Percentiles rank a stretch among this genome's conserved stretches.
These are phyloP conservation scores for Phoenoteleia sp. DNA, from an alignment of 2,888 invertebrate genomes.

Conservation along the genomic window DNA sequence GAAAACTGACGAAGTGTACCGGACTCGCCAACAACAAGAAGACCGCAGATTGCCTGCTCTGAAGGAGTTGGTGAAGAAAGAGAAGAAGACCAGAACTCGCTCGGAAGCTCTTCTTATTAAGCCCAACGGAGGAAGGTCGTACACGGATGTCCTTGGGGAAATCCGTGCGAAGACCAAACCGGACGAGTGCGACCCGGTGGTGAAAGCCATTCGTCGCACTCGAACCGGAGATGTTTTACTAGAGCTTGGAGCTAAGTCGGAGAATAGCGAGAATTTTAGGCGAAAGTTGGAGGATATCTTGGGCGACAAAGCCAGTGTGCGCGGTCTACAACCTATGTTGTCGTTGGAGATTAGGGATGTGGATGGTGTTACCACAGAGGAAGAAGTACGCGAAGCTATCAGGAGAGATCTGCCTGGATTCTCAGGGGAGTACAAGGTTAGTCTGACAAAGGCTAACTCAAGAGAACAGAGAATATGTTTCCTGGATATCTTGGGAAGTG, in stretches of 20 bases:
- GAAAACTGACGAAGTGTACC: background rate
- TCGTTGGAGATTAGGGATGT: conserved; percentile 55
- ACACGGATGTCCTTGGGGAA: conserved; percentile 20
- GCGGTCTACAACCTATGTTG: background rate
- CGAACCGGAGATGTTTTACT: conserved; percentile 31
- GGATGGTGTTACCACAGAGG: conserved; percentile 18
- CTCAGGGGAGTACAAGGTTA: conserved; percentile 6
- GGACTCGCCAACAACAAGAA: background rate
- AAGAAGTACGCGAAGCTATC: conserved; percentile 46
- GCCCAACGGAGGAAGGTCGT: background rate
- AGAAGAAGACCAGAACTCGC: background rate
- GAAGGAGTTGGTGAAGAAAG: background rate
- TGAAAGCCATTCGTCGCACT: conserved; percentile 40
- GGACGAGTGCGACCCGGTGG: background rate
- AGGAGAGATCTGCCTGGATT: background rate
- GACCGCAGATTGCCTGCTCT: background rate
- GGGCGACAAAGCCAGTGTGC: background rate
- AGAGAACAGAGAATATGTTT: background rate
- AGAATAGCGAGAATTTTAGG: background rate
- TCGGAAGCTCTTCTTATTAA: conserved; percentile 1
- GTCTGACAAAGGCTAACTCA: conserved; percentile 23
- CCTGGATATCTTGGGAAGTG: background rate
- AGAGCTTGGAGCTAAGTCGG: conserved; percentile 6
- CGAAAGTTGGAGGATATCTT: background rate
- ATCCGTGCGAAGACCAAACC: conserved; percentile 24